These are phyloP conservation scores for Rattus norvegicus DNA, from an alignment of 2,113 vertebrate genomes.

Conservation along the genomic window DNA sequence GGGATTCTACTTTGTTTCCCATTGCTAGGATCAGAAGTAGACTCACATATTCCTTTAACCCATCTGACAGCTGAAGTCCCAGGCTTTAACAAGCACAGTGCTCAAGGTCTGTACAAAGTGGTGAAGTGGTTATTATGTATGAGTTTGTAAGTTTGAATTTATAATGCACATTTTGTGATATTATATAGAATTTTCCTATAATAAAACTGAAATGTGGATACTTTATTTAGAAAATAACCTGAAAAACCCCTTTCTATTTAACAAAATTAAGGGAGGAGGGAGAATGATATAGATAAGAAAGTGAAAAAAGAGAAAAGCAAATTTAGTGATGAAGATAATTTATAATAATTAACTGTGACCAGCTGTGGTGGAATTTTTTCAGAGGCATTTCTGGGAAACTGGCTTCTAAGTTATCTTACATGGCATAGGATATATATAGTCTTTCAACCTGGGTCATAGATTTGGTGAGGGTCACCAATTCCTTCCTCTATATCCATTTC, in stretches of 20 bases:
- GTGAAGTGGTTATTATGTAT: background rate
- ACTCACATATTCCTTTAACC: background rate
- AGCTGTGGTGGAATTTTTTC: background rate
- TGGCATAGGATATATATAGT: background rate
- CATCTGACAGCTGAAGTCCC: background rate
- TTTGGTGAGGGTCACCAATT: background rate
- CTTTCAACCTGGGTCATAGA: background rate
- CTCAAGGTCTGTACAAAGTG: background rate
- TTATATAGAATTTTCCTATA: background rate
- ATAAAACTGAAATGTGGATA: background rate
- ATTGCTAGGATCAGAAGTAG: conserved; percentile 44
- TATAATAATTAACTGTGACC: background rate
- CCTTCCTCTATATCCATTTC: background rate
- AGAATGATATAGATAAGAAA: background rate
- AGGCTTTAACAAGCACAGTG: background rate
- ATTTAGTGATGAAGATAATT: background rate
- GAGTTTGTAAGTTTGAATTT: background rate
- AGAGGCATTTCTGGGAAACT: background rate
- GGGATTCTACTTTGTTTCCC: conserved; percentile 42
- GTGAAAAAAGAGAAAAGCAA: background rate
- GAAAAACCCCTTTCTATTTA: background rate
- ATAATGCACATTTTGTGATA: background rate
- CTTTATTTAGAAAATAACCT: background rate
- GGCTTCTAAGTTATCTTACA: background rate
- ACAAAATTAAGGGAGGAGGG: background rate